Base-by-base conservation (phyloP, 2,113 vertebrate genomes). In the Anguilla japonica region DNA sequence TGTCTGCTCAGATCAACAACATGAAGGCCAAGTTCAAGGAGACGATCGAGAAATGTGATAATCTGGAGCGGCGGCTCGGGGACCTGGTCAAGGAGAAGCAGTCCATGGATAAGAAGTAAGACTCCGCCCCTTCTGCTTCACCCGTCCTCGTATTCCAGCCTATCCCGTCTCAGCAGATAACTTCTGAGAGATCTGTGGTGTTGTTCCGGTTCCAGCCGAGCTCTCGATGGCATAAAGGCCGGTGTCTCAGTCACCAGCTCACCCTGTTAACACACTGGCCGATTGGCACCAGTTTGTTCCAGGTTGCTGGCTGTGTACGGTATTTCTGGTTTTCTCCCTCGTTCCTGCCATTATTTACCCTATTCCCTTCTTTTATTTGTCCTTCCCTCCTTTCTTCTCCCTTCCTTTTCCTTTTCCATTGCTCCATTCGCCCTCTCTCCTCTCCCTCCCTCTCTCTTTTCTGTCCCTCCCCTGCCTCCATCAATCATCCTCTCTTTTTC, bases 1-100 rank as follows among this genome's bases (percentile, higher is more conserved):
- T 75, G 16, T 50, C 80, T 18, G 20, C 71, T 13, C 94, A 99
- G 98, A 98, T 99, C 90, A 99, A 96, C 94, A 99, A 98, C 96
- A 99, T 99, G 98, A 99, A 99, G 95, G 93, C 94, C 8, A 99
- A 99, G 89, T 99, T 99, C 93, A 99, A 99, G 95, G 98, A 99
- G 94, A 99, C 98, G 5, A 96, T 99, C 93, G 98, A 99, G 92
- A 98, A 98, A 89, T 99, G 98, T 88, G 98, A 99, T 88, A 98
- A 95, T 88, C 89, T 99, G 93, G 98, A 99, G 90, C 96, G 95
- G 78, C 95, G 95, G 84, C 90, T 99, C n/a, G 97, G 71, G 3
- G 71, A 75, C 20, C 71, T 75, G 71, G n/a, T 95, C 79, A 99
- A 99, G 93, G 98, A 99, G 83, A 99, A 98, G 91, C 98, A 99